A percentile compares a stretch with the other conserved stretches of the same genome.
Evolutionary conservation across 2,113 vertebrate species (phyloP).

Genomic region (Protobothrops mucrosquamatus): DNA sequence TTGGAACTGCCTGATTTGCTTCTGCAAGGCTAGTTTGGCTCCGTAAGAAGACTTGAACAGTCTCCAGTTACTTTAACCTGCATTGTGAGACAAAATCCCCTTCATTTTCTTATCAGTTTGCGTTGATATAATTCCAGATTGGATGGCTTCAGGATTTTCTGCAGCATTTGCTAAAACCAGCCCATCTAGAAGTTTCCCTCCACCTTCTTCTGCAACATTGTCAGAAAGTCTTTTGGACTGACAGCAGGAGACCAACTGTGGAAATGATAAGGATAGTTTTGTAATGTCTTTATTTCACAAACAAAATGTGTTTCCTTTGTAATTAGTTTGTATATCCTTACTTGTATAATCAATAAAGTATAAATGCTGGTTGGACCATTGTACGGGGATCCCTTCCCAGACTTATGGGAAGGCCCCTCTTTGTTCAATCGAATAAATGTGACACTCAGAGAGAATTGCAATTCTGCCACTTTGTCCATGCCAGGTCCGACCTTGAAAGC

Average conservation of each 20-base stretch:
- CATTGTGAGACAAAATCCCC: not conserved
- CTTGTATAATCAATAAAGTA: not conserved
- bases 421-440: not conserved
- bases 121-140: not conserved
- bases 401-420: not conserved
- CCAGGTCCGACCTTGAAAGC: not conserved
- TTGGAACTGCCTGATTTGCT: not conserved
- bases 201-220: not conserved
- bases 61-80: not conserved
- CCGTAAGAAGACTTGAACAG: not conserved
- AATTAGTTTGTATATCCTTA: not conserved
- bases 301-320: not conserved
- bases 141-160: not conserved
- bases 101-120: not conserved
- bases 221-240: not conserved
- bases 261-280: not conserved
- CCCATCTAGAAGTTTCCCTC: not conserved
- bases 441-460: not conserved
- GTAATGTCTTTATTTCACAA: not conserved
- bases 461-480: not conserved
- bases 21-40: not conserved
- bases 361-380: not conserved
- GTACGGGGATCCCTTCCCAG: not conserved
- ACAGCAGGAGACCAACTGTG: not conserved
- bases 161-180: not conserved